phyloP scores from a whole-genome alignment of 2,888 invertebrate species.

The Lithodes maja region DNA sequence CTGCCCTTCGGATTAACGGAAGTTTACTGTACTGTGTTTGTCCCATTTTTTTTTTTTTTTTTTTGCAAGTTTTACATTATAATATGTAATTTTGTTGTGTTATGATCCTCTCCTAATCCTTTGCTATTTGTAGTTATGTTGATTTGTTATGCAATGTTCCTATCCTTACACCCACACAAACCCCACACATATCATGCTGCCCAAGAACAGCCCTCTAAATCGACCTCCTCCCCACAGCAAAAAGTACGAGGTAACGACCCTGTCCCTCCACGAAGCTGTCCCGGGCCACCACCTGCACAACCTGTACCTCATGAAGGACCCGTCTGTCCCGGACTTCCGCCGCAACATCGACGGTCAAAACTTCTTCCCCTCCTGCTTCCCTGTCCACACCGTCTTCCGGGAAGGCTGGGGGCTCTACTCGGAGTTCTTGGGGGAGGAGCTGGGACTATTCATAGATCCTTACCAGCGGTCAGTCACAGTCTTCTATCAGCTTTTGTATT shows the following conservation, averaged over 20 bases:
- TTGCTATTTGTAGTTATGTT: too few relatives aligned
- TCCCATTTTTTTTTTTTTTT: too few relatives aligned
- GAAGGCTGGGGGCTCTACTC: conserved; percentile 75
- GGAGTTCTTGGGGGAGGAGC: conserved; percentile 74
- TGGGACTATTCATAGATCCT: conserved; percentile 73
- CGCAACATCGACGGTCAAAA: conserved; percentile 43
- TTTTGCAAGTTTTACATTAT: too few relatives aligned
- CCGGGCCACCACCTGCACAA: conserved; percentile 76
- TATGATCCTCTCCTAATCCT: too few relatives aligned
- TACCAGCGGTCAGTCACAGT: conserved; percentile 55
- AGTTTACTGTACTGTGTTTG: too few relatives aligned
- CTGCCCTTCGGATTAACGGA: too few relatives aligned
- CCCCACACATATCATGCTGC: too few relatives aligned
- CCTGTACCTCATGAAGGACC: conserved; percentile 71
- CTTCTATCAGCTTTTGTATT: too few relatives aligned
- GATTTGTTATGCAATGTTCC: too few relatives aligned
- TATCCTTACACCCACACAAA: too few relatives aligned
- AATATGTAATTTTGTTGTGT: too few relatives aligned
- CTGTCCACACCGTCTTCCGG: conserved; percentile 55
- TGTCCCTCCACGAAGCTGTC: conserved; percentile 74
- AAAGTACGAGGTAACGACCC: conserved; percentile 74
- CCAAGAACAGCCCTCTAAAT: too few relatives aligned
- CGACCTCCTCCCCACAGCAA: conserved; percentile 71
- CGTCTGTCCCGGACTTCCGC: conserved; percentile 66
- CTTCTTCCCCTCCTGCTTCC: conserved; percentile 60